phyloP scores from a whole-genome alignment of 2,888 invertebrate genomes.

The Chymomyza amoena region DNA sequence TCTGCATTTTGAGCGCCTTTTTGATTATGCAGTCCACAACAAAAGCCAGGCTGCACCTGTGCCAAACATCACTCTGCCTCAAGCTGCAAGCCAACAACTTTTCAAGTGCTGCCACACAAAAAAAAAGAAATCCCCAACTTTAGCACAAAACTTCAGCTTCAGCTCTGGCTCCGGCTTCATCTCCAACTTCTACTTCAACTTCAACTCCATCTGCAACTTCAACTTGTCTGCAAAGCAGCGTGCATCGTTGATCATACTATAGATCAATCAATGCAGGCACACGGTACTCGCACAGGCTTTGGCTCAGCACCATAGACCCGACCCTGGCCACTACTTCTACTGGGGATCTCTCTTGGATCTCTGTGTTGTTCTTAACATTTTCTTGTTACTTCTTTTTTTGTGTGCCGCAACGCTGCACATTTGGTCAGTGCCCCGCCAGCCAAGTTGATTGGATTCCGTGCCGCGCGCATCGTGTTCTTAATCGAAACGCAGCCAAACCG shows the following conservation, averaged over 20 bases:
- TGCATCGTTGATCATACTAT: conserved; percentile 64
- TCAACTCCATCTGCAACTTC: not conserved
- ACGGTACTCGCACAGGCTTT: not conserved
- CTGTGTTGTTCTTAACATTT: conserved; percentile 27
- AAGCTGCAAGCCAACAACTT: conserved; percentile 16
- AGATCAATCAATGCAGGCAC: conserved; percentile 64
- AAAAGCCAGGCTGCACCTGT: conserved; percentile 42
- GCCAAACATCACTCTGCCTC: conserved; percentile 22
- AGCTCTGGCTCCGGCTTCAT: not conserved
- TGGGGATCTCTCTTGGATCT: conserved; percentile 13
- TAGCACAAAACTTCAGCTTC: not conserved
- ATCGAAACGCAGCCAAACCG: conserved; percentile 43
- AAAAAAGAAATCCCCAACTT: not conserved
- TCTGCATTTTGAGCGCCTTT: conserved; percentile 15
- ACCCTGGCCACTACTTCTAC: not conserved
- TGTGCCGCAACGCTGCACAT: conserved; percentile 34
- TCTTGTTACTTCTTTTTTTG: conserved; percentile 56
- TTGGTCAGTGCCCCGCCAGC: conserved; percentile 58
- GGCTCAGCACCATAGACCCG: not conserved
- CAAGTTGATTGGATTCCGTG: conserved; percentile 63
- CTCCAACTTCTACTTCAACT: conserved; percentile 8
- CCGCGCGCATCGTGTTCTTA: conserved; percentile 37
- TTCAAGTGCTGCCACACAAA: conserved; percentile 2
- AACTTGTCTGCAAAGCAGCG: conserved; percentile 34
- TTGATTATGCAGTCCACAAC: conserved; percentile 5